phyloP scores from a whole-genome alignment of 2,113 vertebrate species.

The Glaucomys volans region DNA sequence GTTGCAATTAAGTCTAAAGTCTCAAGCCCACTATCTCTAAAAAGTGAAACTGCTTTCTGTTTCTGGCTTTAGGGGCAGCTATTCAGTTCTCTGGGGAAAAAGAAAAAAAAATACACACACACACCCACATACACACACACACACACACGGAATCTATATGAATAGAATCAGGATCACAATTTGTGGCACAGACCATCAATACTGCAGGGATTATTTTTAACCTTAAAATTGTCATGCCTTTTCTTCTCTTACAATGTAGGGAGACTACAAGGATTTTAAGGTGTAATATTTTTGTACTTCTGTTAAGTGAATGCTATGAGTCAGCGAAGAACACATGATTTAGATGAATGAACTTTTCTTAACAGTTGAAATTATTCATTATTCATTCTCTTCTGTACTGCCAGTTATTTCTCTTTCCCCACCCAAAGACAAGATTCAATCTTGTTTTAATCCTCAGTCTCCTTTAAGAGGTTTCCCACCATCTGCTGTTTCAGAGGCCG shows the following conservation, averaged over 20 bases:
- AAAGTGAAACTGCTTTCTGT: constrained; percentile 10
- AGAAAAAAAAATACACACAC: not conserved
- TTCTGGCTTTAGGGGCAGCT: not conserved
- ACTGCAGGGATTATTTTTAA: not conserved
- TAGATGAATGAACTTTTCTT: constrained; percentile 70
- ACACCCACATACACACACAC: not conserved
- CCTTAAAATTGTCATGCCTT: not conserved
- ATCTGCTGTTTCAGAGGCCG: not conserved
- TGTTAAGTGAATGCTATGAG: constrained; percentile 20
- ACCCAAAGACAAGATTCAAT: constrained; percentile 3
- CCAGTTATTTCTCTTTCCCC: constrained; percentile 34
- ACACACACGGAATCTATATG: not conserved
- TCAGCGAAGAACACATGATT: constrained; percentile 55
- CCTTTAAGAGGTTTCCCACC: not conserved
- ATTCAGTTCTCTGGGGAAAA: not conserved
- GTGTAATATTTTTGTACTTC: constrained; percentile 14
- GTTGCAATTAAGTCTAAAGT: constrained; percentile 20
- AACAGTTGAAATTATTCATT: constrained; percentile 63
- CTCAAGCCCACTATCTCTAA: not conserved
- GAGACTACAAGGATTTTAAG: constrained; percentile 4
- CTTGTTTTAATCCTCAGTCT: not conserved
- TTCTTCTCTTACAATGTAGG: constrained; percentile 11
- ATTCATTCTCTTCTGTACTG: not conserved
- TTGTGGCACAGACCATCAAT: not conserved
- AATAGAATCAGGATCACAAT: not conserved